A percentile compares a stretch with the other conserved stretches of the same genome.
Conservation (phyloP, 2,113 vertebrate species). For the pig (Sus scrofa) region DNA sequence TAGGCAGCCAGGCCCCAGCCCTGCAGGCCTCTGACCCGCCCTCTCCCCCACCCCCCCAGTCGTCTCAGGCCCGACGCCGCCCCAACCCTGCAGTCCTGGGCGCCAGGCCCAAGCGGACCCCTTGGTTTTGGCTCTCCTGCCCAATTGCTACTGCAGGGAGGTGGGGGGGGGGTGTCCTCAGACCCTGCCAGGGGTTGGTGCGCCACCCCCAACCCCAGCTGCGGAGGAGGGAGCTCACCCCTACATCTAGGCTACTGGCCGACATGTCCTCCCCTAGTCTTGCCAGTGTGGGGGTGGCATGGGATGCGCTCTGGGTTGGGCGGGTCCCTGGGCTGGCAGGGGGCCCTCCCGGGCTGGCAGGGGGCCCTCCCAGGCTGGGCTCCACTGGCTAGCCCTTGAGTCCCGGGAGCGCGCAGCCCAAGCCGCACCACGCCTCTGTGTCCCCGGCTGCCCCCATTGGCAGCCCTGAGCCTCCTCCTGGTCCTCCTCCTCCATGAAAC, state of each 20-base stretch:
- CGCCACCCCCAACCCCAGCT: neutral
- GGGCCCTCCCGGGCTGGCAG: too few species aligned
- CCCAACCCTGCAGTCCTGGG: neutral
- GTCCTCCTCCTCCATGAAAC: neutral
- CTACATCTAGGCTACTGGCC: accelerated
- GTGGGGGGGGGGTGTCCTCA: neutral
- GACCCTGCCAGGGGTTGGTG: neutral
- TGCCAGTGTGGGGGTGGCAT: neutral
- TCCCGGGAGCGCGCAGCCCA: neutral
- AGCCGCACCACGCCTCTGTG: neutral
- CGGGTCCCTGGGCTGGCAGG: neutral
- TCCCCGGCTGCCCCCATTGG: neutral
- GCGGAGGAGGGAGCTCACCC: neutral
- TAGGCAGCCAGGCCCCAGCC: constrained; percentile 36
- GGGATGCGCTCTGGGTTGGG: neutral
- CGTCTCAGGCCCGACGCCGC: accelerated
- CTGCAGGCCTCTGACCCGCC: neutral
- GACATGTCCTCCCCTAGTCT: neutral
- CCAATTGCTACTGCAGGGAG: neutral
- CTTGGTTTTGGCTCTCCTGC: neutral
- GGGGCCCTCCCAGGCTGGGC: neutral
- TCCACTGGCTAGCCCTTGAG: neutral
- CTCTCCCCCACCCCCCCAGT: neutral
- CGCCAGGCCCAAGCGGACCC: neutral
- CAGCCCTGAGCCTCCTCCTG: neutral